Conservation (phyloP, 2,888 invertebrate species). For the Hypena proboscidalis region DNA sequence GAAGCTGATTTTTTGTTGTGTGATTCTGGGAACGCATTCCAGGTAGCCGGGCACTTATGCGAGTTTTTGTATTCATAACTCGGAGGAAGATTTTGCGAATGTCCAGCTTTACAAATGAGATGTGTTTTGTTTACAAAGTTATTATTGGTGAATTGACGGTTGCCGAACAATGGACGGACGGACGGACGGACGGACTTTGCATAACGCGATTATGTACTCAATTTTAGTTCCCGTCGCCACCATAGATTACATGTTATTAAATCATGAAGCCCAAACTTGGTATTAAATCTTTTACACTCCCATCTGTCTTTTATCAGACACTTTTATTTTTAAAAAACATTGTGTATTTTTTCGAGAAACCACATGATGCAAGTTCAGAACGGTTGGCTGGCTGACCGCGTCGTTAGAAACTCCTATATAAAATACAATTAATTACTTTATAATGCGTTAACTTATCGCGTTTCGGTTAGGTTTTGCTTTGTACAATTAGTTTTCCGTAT, state of each 20-base stretch:
- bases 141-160: conserved; percentile 27
- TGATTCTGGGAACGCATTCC: conserved; percentile 69
- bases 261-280: conserved; percentile 8
- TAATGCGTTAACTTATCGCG: too few relatives aligned
- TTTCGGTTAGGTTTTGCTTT: neutral
- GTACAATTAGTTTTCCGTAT: too few relatives aligned
- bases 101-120: conserved; percentile 23
- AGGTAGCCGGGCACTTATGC: conserved; percentile 71
- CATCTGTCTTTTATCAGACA: too few relatives aligned
- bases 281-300: too few relatives aligned
- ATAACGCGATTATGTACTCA: conserved; percentile 15
- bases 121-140: conserved; percentile 22
- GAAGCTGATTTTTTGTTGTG: conserved; percentile 67
- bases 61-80: conserved; percentile 60
- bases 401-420: too few relatives aligned
- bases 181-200: conserved; percentile 14
- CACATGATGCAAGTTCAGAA: too few relatives aligned
- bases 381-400: too few relatives aligned
- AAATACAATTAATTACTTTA: too few relatives aligned
- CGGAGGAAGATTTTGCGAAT: conserved; percentile 46
- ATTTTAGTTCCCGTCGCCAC: conserved; percentile 2
- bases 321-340: too few relatives aligned
- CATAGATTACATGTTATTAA: conserved; percentile 14
- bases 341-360: too few relatives aligned
- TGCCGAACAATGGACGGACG: conserved; percentile 11